These are phyloP conservation scores for Perca schrenkii DNA, from an alignment of 2,113 vertebrate species.

Conservation along the genomic window DNA sequence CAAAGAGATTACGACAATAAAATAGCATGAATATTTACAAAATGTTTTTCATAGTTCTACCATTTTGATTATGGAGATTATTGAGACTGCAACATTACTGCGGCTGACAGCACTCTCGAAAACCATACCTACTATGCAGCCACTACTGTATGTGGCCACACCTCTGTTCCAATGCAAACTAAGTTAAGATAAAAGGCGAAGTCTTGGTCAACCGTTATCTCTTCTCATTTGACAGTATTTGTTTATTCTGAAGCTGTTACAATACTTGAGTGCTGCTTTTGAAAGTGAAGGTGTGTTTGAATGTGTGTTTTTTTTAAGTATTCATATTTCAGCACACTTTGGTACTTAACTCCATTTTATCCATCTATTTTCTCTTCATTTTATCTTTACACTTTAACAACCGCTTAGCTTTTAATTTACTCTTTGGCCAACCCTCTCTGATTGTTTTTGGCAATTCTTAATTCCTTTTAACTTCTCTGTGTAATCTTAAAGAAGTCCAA, in stretches of 20 bases:
- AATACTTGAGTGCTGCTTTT: not conserved
- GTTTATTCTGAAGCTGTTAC: constrained; percentile 31
- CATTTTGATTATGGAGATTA: not conserved
- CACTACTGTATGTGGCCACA: not conserved
- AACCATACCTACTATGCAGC: not conserved
- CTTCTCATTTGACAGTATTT: constrained; percentile 39
- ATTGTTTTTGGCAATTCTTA: not conserved
- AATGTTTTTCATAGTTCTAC: not conserved
- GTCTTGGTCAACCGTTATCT: not conserved
- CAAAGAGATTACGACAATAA: not conserved
- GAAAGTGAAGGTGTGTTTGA: not conserved
- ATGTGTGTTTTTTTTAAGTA: not conserved
- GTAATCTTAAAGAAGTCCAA: no score
- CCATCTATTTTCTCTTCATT: not conserved
- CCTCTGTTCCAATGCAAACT: constrained; percentile 9
- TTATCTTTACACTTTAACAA: not conserved
- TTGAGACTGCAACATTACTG: not conserved
- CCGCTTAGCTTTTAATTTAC: not conserved
- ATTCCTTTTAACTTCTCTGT: no score
- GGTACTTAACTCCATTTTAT: not conserved
- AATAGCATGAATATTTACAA: not conserved
- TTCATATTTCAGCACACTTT: not conserved
- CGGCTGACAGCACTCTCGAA: not conserved
- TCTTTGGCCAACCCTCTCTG: no score
- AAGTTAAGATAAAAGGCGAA: not conserved